Evolutionary conservation across 2,888 invertebrate genomes (phyloP), one percentile per base, ranked within the genome.

Genomic region (Anorthoa munda): DNA sequence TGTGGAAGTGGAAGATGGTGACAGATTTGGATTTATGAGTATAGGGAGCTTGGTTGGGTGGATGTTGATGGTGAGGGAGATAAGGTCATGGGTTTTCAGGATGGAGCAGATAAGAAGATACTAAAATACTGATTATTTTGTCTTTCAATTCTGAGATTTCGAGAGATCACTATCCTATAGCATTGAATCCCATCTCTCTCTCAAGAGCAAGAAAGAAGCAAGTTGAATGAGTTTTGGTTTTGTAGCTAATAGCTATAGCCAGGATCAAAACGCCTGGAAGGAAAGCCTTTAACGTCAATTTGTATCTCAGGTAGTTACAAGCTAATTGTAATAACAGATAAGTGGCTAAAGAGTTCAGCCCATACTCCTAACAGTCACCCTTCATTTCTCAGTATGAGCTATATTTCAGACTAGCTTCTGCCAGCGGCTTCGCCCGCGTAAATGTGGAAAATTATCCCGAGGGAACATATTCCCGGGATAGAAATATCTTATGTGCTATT

Each of bases 21-120:
- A 56, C 46, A 21, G n/a, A 53, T 72, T 79, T 17, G 45, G 31
- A 70, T 61, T 67, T 26, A 53, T 50, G 13, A 45, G 45, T 58
- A 3, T 48, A n/a, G 31, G 21, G 48, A 4, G 9, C 12, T n/a
- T 39, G 31, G 50, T 39, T 39, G 23, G 56, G 21, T 15, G 15
- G 15, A 21, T 17, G 21, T 15, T 26, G 5, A 59, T 58, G 3
- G 13, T 55, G 39, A 1, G 2, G 3, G 13, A 12, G 48, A 50
- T 13, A 23, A 50, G 23, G 11, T 55, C 21, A 11, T 4, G 17
- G 2, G 39, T 39, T n/a, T 23, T 4, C 13, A 1, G 13, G 50
- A 11, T 23, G 5, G 15, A 46, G 23, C 7, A n/a, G 11, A 26
- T 39, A 39, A 39, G 4, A 55, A 26, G 11, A 9, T 39, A 39